Conservation (phyloP, 2,888 invertebrate genomes). For the Spialia ferax region DNA sequence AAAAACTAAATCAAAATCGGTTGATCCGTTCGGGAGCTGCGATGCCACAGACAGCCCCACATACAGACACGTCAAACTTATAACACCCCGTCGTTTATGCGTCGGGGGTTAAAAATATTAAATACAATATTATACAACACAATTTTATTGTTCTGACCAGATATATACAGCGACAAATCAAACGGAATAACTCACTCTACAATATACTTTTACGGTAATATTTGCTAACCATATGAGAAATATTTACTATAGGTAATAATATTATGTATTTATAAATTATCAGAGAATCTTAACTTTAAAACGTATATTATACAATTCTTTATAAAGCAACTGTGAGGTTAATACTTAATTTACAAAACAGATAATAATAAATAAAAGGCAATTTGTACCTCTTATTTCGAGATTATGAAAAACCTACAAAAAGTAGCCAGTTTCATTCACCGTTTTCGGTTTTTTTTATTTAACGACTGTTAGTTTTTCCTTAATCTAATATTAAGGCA, state of each 20-base stretch:
- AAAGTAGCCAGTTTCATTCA: too few relatives aligned
- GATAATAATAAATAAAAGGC: too few relatives aligned
- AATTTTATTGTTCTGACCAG: conserved; percentile 41
- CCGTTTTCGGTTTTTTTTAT: too few relatives aligned
- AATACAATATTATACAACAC: conserved; percentile 34
- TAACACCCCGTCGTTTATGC: too few relatives aligned
- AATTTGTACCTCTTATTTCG: too few relatives aligned
- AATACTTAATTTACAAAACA: not conserved
- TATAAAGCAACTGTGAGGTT: conserved; percentile 12
- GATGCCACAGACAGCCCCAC: too few relatives aligned
- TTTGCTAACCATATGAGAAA: conserved; percentile 77
- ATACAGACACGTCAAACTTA: too few relatives aligned
- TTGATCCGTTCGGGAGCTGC: too few relatives aligned
- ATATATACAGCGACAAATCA: conserved; percentile 48
- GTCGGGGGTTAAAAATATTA: conserved; percentile 9
- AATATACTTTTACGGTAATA: conserved; percentile 60
- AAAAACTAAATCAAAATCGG: too few relatives aligned
- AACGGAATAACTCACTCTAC: conserved; percentile 41
- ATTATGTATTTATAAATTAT: conserved; percentile 61
- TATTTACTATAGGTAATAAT: conserved; percentile 68
- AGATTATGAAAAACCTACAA: too few relatives aligned
- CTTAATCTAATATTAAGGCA: too few relatives aligned
- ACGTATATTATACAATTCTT: conserved; percentile 49
- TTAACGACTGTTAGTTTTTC: too few relatives aligned
- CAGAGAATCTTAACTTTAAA: conserved; percentile 69